Conservation (phyloP, 2,797 vertebrate species). For the Cheirogaleus major region DNA sequence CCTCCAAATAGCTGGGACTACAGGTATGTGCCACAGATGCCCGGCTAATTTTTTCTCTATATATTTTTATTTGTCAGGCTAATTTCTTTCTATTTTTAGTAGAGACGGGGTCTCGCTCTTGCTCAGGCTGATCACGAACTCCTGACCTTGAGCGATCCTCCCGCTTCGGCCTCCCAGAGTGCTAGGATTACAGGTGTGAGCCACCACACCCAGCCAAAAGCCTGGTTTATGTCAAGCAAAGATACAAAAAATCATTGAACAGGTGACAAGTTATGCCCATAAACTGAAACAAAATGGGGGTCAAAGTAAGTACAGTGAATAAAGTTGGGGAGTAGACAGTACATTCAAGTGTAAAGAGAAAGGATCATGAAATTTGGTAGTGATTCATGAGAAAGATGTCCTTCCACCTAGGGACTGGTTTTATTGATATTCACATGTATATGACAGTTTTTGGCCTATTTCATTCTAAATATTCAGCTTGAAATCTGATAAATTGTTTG, state of each 20-base stretch:
- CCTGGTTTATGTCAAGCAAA: background rate
- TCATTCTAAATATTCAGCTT: conserved; percentile 13
- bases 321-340: background rate
- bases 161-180: too few species aligned
- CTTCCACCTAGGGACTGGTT: background rate
- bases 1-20: too few species aligned
- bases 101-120: too few species aligned
- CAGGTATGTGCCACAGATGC: too few species aligned
- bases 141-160: too few species aligned
- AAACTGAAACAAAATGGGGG: conserved; percentile 26
- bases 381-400: background rate
- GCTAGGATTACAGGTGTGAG: too few species aligned
- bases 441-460: background rate
- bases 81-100: too few species aligned
- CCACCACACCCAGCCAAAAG: background rate
- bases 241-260: background rate
- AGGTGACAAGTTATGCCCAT: background rate
- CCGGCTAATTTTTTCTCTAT: too few species aligned
- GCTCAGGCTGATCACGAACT: too few species aligned
- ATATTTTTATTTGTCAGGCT: too few species aligned
- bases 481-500: background rate
- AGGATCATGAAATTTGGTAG: background rate
- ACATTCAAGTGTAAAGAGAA: background rate
- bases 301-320: background rate
- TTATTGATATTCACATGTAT: background rate